Evolutionary conservation across 1,140 invertebrate genomes (phyloP).

Genomic region (Orius laevigatus): DNA sequence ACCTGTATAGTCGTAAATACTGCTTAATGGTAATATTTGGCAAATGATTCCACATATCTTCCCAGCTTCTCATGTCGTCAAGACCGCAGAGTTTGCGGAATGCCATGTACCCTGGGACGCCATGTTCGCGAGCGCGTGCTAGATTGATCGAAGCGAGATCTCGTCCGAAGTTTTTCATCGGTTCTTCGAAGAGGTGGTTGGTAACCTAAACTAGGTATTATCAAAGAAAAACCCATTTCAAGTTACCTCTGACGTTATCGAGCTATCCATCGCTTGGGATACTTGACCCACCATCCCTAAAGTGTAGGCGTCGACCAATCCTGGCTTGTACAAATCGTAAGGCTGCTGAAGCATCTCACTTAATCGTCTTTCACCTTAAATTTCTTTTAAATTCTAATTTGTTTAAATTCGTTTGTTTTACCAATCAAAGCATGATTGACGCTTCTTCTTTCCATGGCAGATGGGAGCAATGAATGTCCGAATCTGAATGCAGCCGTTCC

Average conservation of each 20-base stretch:
- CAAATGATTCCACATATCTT: slow-evolving; percentile 19
- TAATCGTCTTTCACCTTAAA: slow-evolving; percentile 18
- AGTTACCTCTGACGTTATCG: slow-evolving; percentile 42
- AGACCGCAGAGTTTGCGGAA: slow-evolving; percentile 73
- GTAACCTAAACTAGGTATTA: slow-evolving; percentile 39
- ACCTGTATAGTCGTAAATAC: slow-evolving; percentile 21
- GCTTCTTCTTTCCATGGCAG: slow-evolving; percentile 20
- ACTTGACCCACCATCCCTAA: slow-evolving; percentile 60
- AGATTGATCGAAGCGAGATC: slow-evolving; percentile 73
- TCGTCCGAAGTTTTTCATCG: slow-evolving; percentile 69
- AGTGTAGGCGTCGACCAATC: slow-evolving; percentile 61
- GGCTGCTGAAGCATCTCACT: slow-evolving; percentile 31
- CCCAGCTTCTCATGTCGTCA: slow-evolving; percentile 19
- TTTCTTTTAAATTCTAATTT: background rate
- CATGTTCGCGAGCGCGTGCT: slow-evolving; percentile 68
- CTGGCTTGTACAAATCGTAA: slow-evolving; percentile 39
- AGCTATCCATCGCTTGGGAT: slow-evolving; percentile 63
- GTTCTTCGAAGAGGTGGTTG: slow-evolving; percentile 66
- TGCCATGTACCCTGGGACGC: slow-evolving; percentile 73
- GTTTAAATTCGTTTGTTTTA: slow-evolving; percentile 3
- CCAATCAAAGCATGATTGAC: slow-evolving; percentile 18
- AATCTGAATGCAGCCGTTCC: slow-evolving; percentile 44
- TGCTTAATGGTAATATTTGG: slow-evolving; percentile 19
- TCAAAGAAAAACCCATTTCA: too few species aligned
- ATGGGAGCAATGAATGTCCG: slow-evolving; percentile 39